Base-by-base conservation (phyloP, 2,888 invertebrate genomes). In the Tortrix viridana region DNA sequence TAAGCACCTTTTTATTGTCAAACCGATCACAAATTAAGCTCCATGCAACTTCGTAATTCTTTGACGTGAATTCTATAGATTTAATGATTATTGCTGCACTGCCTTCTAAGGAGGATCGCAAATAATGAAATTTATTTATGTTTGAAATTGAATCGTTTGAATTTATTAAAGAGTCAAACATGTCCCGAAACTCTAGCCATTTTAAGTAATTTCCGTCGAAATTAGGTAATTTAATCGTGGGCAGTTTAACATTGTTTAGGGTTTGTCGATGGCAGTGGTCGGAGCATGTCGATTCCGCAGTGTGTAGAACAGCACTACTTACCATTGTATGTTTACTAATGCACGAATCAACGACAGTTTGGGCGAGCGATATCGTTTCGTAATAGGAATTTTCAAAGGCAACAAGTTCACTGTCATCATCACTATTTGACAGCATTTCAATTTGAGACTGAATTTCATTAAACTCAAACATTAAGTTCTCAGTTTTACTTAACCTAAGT, bases 31-130 rank as follows among this genome's bases (percentile, higher is more conserved):
- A 53, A n/a, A 65, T 20, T 19, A 54, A 46, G 3, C 61, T 43
- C 65, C 65, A 65, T 16, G 65, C 65, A 26, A 65, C 16, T 5
- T 48, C 19, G 55, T 65, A 65, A 54, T 66, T 66, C 16, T 47
- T 38, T n/a, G 66, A 47, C 9, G 41, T 57, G 38, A 66, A 63
- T 20, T 63, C 60, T 19, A 66, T 47, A 3, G 66, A 66, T 46
- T 56, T 63, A 14, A 66, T 60, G n/a, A 66, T 43, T 9, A 57
- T 18, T 7, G 48, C n/a, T 9, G 66, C 66, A n/a, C 63, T 47
- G 5, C 62, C 62, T 18, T 62, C 47, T 32, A 62, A 18, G 5
- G 56, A 62, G 4, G 50, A 46, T n/a, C 56, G 56, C 20, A 50
- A 44, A 23, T 23, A 23, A 23, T 23, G 23, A 4, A 23, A 23